Evolutionary conservation across 2,888 invertebrate genomes (phyloP).

Genomic region (Lissonota sp.): DNA sequence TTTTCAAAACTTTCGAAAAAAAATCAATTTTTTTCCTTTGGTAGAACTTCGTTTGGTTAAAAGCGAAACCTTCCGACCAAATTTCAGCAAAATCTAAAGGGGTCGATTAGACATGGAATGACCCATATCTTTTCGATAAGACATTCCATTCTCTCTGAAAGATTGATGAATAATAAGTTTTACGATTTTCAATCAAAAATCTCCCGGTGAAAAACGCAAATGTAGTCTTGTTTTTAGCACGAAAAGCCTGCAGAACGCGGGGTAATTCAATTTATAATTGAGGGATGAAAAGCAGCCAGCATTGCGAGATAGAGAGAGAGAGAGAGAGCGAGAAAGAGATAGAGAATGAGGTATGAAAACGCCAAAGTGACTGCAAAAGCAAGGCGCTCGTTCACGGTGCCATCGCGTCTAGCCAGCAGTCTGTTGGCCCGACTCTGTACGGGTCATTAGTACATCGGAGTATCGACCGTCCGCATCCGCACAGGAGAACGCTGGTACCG

Average conservation of each 20-base stretch:
- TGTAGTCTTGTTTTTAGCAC: too few species aligned
- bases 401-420: conserved; percentile 81
- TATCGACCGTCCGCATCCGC: conserved; percentile 78
- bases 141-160: too few species aligned
- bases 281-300: conserved; percentile 77
- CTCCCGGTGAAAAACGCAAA: too few species aligned
- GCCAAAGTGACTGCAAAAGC: conserved; percentile 50
- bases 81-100: too few species aligned
- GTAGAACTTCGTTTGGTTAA: too few species aligned
- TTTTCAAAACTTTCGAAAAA: too few species aligned
- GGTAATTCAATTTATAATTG: conserved; percentile 82
- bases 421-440: conserved; percentile 79
- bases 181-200: too few species aligned
- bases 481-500: conserved; percentile 52
- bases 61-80: too few species aligned
- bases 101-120: too few species aligned
- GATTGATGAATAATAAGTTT: too few species aligned
- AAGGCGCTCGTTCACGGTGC: conserved; percentile 73
- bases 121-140: too few species aligned
- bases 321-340: conserved; percentile 10
- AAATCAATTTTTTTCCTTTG: too few species aligned
- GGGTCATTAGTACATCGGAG: conserved; percentile 82
- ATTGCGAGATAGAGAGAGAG: conserved; percentile 14
- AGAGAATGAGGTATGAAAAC: conserved; percentile 16
- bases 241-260: conserved; percentile 25